phyloP scores from a whole-genome alignment of 2,113 vertebrate species.

The Gambusia holbrooki region DNA sequence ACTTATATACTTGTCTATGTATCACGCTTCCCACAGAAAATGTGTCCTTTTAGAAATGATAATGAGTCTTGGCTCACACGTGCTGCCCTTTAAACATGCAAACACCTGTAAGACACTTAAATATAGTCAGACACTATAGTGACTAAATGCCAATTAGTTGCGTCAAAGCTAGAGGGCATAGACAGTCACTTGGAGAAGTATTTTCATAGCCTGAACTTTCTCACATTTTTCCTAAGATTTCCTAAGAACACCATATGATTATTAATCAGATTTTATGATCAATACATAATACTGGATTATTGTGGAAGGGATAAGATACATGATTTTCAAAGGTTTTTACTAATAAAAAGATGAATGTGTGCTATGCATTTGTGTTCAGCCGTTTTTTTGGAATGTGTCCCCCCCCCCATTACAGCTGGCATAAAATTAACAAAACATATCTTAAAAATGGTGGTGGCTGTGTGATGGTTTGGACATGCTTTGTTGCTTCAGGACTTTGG shows the following conservation, averaged over 20 bases:
- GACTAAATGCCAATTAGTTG: not conserved
- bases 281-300: not conserved
- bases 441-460: not conserved
- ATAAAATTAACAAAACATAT: too few relatives aligned
- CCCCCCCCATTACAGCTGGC: too few relatives aligned
- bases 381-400: not conserved
- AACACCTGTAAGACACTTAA: constrained; percentile 2
- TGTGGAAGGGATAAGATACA: not conserved
- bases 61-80: constrained; percentile 28
- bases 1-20: constrained; percentile 60
- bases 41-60: constrained; percentile 50
- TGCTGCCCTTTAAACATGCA: constrained; percentile 9
- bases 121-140: not conserved
- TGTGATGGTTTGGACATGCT: not conserved
- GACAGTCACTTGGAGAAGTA: not conserved
- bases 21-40: constrained; percentile 70
- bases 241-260: not conserved
- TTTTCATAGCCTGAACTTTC: not conserved
- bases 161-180: not conserved
- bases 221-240: not conserved
- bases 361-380: not conserved
- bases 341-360: not conserved
- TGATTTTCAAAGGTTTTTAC: not conserved
- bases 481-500: not conserved
- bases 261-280: not conserved